Conservation (phyloP, 2,888 invertebrate genomes). For the Molanna angustata region DNA sequence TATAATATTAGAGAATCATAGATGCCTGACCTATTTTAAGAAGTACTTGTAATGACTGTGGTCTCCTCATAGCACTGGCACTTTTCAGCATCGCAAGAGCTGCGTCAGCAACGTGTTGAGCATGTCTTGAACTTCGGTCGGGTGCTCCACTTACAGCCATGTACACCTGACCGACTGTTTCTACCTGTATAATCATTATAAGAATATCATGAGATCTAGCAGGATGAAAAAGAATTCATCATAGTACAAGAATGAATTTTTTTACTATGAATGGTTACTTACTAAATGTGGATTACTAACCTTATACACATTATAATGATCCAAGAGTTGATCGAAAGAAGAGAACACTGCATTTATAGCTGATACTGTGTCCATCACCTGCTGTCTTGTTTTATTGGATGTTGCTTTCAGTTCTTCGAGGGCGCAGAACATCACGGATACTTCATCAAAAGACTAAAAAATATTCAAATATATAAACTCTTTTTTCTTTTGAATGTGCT, state of each 20-base stretch:
- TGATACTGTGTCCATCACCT: conserved; percentile 73
- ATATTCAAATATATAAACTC: background rate
- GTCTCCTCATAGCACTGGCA: conserved; percentile 62
- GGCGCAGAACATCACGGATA: conserved; percentile 79
- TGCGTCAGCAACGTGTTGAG: conserved; percentile 73
- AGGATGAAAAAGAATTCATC: background rate
- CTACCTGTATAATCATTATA: conserved; percentile 60
- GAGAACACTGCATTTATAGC: conserved; percentile 86
- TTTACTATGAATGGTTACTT: background rate
- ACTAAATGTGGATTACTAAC: conserved; percentile 42
- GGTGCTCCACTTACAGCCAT: conserved; percentile 92
- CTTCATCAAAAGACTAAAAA: conserved; percentile 69
- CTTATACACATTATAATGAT: conserved; percentile 85
- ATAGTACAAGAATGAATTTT: background rate
- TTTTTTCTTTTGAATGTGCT: too few relatives aligned
- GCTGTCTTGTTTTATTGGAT: conserved; percentile 44
- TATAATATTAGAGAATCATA: too few relatives aligned
- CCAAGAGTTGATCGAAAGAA: conserved; percentile 79
- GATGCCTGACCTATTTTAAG: conserved; percentile 65
- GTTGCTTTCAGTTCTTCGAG: conserved; percentile 50
- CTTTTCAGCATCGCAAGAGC: conserved; percentile 71
- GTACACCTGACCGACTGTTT: conserved; percentile 86
- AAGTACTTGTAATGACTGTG: conserved; percentile 57
- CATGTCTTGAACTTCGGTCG: conserved; percentile 70
- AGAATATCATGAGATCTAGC: too few relatives aligned